Conservation (phyloP, 2,888 invertebrate species). For the Sturmia bella region DNA sequence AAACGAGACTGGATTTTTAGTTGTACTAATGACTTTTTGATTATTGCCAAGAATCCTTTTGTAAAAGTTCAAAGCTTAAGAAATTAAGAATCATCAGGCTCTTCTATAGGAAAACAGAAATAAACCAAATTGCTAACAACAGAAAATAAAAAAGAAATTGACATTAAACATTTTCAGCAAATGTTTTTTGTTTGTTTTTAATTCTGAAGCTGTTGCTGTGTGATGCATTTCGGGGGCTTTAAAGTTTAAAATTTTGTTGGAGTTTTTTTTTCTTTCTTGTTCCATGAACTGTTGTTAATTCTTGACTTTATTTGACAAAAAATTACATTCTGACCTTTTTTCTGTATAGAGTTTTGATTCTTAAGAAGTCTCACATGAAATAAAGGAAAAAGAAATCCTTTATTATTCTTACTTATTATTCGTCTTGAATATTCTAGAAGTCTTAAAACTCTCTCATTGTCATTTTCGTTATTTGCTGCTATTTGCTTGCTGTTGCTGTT, state of each 20-base stretch:
- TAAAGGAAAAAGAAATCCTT: constrained; percentile 53
- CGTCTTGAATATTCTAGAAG: constrained; percentile 68
- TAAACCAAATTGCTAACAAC: constrained; percentile 26
- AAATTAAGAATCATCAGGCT: constrained; percentile 61
- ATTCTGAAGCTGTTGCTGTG: constrained; percentile 20
- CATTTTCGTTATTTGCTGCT: constrained; percentile 43
- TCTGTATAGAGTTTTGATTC: constrained; percentile 58
- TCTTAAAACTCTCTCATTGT: constrained; percentile 59
- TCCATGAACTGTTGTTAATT: constrained; percentile 17
- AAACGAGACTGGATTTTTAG: constrained; percentile 34
- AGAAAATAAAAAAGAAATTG: constrained; percentile 58
- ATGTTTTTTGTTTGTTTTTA: constrained; percentile 17
- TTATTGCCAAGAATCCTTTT: constrained; percentile 68
- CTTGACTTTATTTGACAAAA: constrained; percentile 47
- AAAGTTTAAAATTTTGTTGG: constrained; percentile 45
- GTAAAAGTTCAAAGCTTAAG: constrained; percentile 57
- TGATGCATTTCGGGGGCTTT: constrained; percentile 55
- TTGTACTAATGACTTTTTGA: constrained; percentile 67
- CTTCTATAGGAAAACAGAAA: constrained; percentile 6
- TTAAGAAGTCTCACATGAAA: constrained; percentile 45
- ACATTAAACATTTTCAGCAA: constrained; percentile 67
- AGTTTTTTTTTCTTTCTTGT: background rate
- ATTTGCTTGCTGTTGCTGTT: constrained; percentile 36
- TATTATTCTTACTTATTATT: constrained; percentile 64
- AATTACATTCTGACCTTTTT: constrained; percentile 64